A percentile compares a stretch with the other conserved stretches of the same genome.
Conservation (phyloP, 1,140 invertebrate species). For the Acromyrmex echinatior region DNA sequence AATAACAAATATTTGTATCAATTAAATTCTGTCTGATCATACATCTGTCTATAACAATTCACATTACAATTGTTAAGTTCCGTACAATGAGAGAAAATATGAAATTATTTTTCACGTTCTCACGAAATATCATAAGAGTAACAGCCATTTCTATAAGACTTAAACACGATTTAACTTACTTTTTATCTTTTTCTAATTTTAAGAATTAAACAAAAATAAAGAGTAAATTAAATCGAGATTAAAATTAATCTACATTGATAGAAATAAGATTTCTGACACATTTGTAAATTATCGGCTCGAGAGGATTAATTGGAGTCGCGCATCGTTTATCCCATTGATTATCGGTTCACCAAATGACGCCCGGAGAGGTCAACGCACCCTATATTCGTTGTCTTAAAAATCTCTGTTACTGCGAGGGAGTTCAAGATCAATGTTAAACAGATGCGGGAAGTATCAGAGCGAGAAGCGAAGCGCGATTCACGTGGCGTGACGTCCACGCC, state of each 20-base stretch:
- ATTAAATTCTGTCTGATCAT: too few species aligned
- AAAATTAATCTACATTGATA: too few species aligned
- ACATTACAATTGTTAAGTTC: background rate
- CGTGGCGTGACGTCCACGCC: slow-evolving; percentile 20
- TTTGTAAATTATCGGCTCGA: background rate
- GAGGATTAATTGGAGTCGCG: background rate
- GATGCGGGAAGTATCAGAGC: slow-evolving; percentile 37
- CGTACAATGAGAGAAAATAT: background rate
- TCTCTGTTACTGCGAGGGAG: background rate
- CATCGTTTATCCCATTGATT: background rate
- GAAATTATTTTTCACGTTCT: background rate
- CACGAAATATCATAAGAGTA: background rate
- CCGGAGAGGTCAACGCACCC: background rate
- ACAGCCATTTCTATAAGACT: background rate
- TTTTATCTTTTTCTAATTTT: too few species aligned
- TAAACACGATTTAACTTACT: too few species aligned
- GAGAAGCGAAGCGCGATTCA: slow-evolving; percentile 42
- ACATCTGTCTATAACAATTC: too few species aligned
- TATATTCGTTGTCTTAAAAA: background rate
- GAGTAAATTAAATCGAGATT: too few species aligned
- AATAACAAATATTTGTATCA: too few species aligned
- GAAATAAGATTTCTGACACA: background rate
- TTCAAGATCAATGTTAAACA: slow-evolving; percentile 51
- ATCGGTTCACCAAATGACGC: background rate
- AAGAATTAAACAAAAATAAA: too few species aligned